These are phyloP conservation scores for Mustela lutreola DNA, from an alignment of 2,113 vertebrate species.

Conservation along the genomic window DNA sequence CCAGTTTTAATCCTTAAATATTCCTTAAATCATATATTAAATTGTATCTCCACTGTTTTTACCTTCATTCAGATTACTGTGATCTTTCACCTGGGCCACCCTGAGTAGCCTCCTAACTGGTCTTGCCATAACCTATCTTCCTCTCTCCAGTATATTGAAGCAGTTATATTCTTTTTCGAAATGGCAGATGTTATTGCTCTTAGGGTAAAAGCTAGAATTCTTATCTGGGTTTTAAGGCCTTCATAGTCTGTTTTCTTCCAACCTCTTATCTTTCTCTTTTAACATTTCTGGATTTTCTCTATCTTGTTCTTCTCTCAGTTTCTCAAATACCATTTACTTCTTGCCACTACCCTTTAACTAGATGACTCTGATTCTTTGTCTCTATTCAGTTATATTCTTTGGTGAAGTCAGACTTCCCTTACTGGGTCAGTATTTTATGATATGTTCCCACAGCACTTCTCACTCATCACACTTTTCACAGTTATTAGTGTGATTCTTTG, in stretches of 20 bases:
- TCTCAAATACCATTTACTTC: not conserved
- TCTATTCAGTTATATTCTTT: not conserved
- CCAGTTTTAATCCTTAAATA: not conserved
- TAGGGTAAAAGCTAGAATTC: not conserved
- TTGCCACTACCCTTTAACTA: not conserved
- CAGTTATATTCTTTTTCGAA: not conserved
- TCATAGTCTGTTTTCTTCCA: not conserved
- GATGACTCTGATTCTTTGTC: not conserved
- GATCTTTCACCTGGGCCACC: not conserved
- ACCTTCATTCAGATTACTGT: not conserved
- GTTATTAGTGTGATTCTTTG: constrained; percentile 1
- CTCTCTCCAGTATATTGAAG: not conserved
- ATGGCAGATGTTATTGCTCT: not conserved
- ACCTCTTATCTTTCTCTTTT: not conserved
- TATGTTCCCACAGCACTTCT: not conserved
- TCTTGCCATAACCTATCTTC: not conserved
- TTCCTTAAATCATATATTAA: not conserved
- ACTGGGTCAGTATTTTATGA: not conserved
- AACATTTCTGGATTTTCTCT: not conserved
- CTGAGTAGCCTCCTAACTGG: not conserved
- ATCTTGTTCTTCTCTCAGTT: not conserved
- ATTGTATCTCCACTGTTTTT: not conserved
- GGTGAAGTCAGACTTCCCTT: not conserved
- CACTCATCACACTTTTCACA: not conserved
- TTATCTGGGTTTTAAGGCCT: not conserved